A percentile compares a stretch with the other conserved stretches of the same genome.
Evolutionary conservation across 2,797 vertebrate species (phyloP).

Genomic region (Vireo griseus): DNA sequence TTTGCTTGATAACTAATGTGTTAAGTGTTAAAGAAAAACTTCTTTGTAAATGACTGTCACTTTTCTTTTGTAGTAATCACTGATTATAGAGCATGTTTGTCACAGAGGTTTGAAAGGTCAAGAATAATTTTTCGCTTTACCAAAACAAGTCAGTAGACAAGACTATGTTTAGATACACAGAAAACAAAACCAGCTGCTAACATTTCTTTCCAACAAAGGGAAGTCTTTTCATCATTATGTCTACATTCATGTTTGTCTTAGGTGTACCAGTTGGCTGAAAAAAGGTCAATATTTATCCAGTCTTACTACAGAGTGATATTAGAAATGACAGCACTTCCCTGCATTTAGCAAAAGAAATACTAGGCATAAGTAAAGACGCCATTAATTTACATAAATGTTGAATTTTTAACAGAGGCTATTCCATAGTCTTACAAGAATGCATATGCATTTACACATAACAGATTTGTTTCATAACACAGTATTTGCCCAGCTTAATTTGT

Average conservation of each 20-base stretch:
- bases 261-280: not conserved
- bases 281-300: not conserved
- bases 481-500: not conserved
- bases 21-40: not conserved
- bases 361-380: not conserved
- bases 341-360: not conserved
- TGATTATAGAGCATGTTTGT: not conserved
- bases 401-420: not conserved
- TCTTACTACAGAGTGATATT: not conserved
- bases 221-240: not conserved
- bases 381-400: not conserved
- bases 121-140: not conserved
- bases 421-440: not conserved
- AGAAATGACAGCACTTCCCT: not conserved
- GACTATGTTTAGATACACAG: not conserved
- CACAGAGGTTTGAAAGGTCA: conserved; percentile 18
- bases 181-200: not conserved
- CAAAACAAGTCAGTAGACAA: not conserved
- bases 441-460: not conserved
- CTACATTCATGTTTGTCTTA: not conserved
- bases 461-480: not conserved
- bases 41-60: not conserved
- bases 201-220: not conserved
- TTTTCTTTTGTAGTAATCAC: not conserved
- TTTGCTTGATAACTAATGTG: not conserved